Evolutionary conservation across 2,888 invertebrate species (phyloP), one percentile per base, ranked within the genome.

Genomic region (Leucania comma): DNA sequence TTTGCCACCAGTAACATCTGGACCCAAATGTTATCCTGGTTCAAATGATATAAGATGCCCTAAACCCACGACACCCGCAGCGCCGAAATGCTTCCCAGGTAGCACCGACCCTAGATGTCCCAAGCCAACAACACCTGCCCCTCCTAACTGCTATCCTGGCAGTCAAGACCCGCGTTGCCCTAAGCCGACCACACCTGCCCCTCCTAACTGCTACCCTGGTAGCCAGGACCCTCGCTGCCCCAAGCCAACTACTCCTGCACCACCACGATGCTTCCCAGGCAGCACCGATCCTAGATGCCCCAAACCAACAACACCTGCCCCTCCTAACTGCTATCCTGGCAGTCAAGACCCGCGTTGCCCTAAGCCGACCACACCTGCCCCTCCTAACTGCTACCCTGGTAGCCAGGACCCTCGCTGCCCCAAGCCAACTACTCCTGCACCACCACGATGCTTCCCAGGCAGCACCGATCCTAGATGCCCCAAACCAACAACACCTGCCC

Each of bases 351-450:
- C 24, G 1, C 3, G 58, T 0, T 58, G 58, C 14, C 88, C 89
- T 0, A 78, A 72, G 20, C 86, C 91, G 72, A 88, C 92, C 35
- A 82, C 93, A 17, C 90, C 90, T 0, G 80, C 67, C 32, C 82
- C 89, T 32, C 61, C 59, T 8, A 26, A 77, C 67, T 80, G 84
- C 60, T 86, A 62, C 74, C 82, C 84, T 17, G 84, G 82, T 1
- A 70, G 70, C 22, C 76, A 61, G 0, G 87, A 89, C 38, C 80
- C 84, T 0, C 60, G 82, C 0, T 90, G 90, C 50, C 90, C 89
- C 2, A 85, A 79, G 26, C 85, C 88, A 29, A 75, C 88, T 0
- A 78, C 87, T 5, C 79, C 79, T 3, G 35, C 57, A 0, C 35
- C 57, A 0, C 57, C 57, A 22, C 14, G 2, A 0, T 57, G 57